Conservation (phyloP, 2,888 invertebrate species). For the Balanococcus diminutus region DNA sequence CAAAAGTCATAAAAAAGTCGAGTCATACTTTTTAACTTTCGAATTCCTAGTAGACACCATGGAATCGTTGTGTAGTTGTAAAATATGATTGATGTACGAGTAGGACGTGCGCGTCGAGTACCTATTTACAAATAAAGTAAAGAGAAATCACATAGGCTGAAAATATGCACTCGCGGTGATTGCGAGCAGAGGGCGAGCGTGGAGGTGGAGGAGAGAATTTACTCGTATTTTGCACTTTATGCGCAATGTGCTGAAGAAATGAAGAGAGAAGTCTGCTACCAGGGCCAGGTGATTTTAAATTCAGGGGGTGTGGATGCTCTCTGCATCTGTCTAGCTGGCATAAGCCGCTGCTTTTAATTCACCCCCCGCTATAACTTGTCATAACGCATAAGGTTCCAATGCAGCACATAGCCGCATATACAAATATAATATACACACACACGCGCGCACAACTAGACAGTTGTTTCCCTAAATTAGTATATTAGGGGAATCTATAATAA, state of each 20-base stretch:
- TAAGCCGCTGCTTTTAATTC: slow-evolving; percentile 30
- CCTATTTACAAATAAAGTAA: no score
- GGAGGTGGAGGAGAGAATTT: slow-evolving; percentile 29
- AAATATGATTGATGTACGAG: no score
- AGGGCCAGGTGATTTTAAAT: slow-evolving; percentile 30
- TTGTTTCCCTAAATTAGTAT: slow-evolving; percentile 52
- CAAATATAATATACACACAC: no score
- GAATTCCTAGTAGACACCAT: no score
- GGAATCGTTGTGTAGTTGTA: no score
- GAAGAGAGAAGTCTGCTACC: neutral
- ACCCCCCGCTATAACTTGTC: slow-evolving; percentile 39
- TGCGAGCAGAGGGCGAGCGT: no score
- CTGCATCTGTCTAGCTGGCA: slow-evolving; percentile 41
- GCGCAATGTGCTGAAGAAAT: neutral
- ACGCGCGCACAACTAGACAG: slow-evolving; percentile 47
- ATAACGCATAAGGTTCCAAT: slow-evolving; percentile 47
- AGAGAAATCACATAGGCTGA: no score
- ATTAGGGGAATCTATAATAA: slow-evolving; percentile 47
- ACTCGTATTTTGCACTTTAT: slow-evolving; percentile 48
- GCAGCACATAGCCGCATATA: no score
- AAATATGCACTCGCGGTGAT: no score
- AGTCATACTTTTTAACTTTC: no score
- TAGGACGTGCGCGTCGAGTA: no score
- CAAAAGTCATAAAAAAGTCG: no score
- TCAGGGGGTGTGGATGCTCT: slow-evolving; percentile 36